Evolutionary conservation across 2,113 vertebrate genomes (phyloP).

Genomic region (Capra hircus): DNA sequence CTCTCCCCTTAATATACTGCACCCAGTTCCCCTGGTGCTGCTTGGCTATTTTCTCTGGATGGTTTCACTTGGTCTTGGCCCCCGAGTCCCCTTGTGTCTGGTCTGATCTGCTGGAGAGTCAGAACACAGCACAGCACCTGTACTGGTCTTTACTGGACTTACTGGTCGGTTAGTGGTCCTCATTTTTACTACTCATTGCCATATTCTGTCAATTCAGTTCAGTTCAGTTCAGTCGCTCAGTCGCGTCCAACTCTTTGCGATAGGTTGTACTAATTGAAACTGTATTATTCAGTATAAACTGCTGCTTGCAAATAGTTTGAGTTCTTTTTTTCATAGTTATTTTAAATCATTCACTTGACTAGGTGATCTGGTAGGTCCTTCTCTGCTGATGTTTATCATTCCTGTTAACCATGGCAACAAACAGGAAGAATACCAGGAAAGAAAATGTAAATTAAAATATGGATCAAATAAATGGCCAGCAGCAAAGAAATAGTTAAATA

Average conservation of each 20-base stretch:
- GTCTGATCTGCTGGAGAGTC: background rate
- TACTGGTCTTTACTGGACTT: background rate
- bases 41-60: background rate
- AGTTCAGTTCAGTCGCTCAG: no score
- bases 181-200: background rate
- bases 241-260: no score
- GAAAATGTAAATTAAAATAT: background rate
- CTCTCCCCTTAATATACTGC: background rate
- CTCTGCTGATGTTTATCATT: background rate
- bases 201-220: background rate
- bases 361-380: background rate
- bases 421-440: background rate
- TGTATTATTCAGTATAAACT: background rate
- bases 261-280: background rate
- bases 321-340: background rate
- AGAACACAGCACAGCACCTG: background rate
- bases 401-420: background rate
- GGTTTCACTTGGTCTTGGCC: background rate
- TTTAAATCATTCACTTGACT: background rate
- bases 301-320: background rate
- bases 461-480: background rate
- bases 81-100: fast-evolving
- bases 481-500: background rate
- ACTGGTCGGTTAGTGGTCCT: background rate
- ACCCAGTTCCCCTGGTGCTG: background rate